These are phyloP conservation scores for Fulmarus glacialis DNA, from an alignment of 2,113 vertebrate genomes.

Conservation along the genomic window DNA sequence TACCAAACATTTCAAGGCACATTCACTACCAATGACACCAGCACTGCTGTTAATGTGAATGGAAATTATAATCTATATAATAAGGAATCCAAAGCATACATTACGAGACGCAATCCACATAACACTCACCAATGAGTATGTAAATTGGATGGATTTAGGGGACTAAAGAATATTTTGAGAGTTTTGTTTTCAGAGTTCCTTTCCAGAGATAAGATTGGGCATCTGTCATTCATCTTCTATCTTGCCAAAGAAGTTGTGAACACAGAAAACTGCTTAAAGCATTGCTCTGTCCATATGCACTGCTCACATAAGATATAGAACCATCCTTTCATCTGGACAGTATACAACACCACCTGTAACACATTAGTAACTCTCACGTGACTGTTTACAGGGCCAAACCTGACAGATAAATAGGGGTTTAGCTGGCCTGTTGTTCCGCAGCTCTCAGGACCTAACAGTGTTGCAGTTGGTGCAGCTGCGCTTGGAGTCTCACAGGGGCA, in stretches of 20 bases:
- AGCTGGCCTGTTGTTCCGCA: background rate
- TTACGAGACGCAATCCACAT: background rate
- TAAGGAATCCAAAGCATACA: background rate
- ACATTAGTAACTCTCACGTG: rapidly evolving
- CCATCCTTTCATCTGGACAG: background rate
- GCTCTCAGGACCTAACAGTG: background rate
- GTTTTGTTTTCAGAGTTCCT: background rate
- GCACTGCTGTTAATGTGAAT: background rate
- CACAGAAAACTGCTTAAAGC: background rate
- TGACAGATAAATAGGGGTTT: background rate
- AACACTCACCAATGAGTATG: background rate
- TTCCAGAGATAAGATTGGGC: background rate
- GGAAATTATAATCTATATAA: background rate
- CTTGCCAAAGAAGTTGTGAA: background rate
- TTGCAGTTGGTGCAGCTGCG: background rate
- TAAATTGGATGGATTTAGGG: background rate
- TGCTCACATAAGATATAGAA: background rate
- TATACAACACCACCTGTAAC: background rate
- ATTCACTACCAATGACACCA: background rate
- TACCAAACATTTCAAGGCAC: background rate
- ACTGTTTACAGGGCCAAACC: background rate
- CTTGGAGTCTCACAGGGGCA: background rate
- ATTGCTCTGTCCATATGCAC: background rate
- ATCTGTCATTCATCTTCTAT: background rate
- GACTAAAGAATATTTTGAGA: background rate